phyloP scores from a whole-genome alignment of 64 coral and sea anemone species.

The Trachythela sp. region DNA sequence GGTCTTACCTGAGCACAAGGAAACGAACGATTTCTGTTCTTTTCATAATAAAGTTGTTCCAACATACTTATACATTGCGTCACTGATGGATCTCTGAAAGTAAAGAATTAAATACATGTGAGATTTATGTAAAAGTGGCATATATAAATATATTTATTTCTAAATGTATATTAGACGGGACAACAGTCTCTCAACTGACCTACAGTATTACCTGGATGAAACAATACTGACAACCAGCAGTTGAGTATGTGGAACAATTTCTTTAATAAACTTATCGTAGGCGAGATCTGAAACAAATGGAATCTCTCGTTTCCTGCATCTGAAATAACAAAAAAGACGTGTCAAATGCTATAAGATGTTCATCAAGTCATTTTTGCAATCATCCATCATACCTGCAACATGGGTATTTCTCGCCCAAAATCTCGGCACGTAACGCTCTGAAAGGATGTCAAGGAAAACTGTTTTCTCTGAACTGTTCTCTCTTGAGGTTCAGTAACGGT shows the following conservation, averaged over 20 bases:
- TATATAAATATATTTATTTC: neutral
- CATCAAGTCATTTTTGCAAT: neutral
- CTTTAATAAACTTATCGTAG: conserved; percentile 80
- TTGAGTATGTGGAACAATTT: conserved; percentile 77
- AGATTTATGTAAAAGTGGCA: neutral
- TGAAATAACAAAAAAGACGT: neutral
- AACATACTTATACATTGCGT: conserved; percentile 82
- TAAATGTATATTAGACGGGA: too few relatives aligned
- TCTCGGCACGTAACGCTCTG: conserved; percentile 69
- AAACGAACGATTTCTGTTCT: conserved; percentile 79
- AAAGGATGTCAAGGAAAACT: conserved; percentile 3
- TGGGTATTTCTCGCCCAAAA: conserved; percentile 59
- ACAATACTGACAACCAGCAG: conserved; percentile 92
- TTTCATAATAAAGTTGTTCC: conserved; percentile 82
- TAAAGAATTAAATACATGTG: neutral
- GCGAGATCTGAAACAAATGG: conserved; percentile 79
- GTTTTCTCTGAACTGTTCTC: neutral
- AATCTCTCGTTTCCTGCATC: conserved; percentile 84
- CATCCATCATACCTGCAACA: conserved; percentile 80
- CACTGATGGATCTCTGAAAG: conserved; percentile 59
- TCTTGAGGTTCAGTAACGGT: too few relatives aligned
- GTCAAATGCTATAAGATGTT: neutral
- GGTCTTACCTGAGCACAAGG: conserved; percentile 83
- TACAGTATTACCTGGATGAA: conserved; percentile 91
- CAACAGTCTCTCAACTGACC: too few relatives aligned